These are phyloP conservation scores for Phlogophora meticulosa DNA, from an alignment of 2,888 invertebrate genomes.

Conservation along the genomic window DNA sequence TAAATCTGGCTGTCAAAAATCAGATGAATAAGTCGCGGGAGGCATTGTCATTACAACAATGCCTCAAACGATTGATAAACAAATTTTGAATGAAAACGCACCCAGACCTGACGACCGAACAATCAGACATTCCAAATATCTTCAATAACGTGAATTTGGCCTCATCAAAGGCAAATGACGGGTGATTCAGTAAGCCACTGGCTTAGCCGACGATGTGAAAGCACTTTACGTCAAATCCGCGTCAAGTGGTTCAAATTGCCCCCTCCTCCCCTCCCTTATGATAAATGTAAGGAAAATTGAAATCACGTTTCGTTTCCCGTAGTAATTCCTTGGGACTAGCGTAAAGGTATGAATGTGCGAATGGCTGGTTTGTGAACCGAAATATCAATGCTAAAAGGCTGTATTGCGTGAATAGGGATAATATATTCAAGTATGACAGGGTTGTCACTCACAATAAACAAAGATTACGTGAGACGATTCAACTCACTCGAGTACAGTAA, in stretches of 20 bases:
- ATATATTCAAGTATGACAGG: slow-evolving; percentile 54
- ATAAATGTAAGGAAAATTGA: slow-evolving; percentile 85
- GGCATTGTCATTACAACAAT: slow-evolving; percentile 41
- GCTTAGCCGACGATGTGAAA: slow-evolving; percentile 78
- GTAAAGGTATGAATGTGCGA: slow-evolving; percentile 72
- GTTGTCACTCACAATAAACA: slow-evolving; percentile 46
- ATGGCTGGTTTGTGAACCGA: slow-evolving; percentile 72
- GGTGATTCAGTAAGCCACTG: slow-evolving; percentile 82
- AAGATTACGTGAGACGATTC: slow-evolving; percentile 45
- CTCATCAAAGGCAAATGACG: slow-evolving; percentile 82
- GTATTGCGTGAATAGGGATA: slow-evolving; percentile 64
- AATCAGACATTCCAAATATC: slow-evolving; percentile 73
- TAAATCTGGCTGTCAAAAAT: not conserved
- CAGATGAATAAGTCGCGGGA: not conserved
- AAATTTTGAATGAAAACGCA: slow-evolving; percentile 57
- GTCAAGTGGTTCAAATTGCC: slow-evolving; percentile 84
- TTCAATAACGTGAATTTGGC: slow-evolving; percentile 77
- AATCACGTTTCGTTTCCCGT: slow-evolving; percentile 82
- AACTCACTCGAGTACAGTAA: slow-evolving; percentile 26
- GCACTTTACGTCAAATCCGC: slow-evolving; percentile 83
- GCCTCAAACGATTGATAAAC: slow-evolving; percentile 46
- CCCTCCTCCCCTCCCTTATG: slow-evolving; percentile 73
- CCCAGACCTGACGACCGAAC: slow-evolving; percentile 59
- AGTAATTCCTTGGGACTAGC: slow-evolving; percentile 70
- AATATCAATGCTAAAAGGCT: slow-evolving; percentile 75